Conservation (phyloP, 1,140 invertebrate species). For the Bombus pascuorum region DNA sequence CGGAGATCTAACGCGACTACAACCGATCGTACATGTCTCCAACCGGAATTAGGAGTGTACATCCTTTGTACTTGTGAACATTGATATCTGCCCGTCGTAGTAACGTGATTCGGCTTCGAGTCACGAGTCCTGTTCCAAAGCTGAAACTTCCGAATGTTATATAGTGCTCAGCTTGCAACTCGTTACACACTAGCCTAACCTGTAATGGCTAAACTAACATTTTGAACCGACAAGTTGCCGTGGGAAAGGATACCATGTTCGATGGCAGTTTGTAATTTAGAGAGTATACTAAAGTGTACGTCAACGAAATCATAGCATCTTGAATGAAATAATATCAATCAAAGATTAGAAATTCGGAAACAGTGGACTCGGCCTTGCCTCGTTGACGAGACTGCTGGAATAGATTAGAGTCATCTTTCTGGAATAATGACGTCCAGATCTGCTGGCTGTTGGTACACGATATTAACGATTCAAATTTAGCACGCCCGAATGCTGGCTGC, state of each 20-base stretch:
- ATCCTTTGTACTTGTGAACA: constrained; percentile 36
- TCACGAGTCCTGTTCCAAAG: neutral
- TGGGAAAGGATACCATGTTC: no score
- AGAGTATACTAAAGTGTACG: neutral
- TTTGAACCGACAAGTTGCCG: neutral
- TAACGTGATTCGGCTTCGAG: constrained; percentile 12
- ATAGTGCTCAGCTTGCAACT: neutral
- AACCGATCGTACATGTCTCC: constrained; percentile 21
- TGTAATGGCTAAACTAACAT: no score
- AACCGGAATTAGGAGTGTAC: constrained; percentile 39
- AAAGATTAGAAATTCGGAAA: constrained; percentile 37
- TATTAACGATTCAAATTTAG: constrained; percentile 67
- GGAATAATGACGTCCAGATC: constrained; percentile 60
- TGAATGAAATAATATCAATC: neutral
- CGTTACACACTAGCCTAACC: neutral
- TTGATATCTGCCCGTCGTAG: constrained; percentile 17
- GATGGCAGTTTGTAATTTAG: neutral
- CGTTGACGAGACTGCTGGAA: constrained; percentile 43
- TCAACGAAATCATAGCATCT: neutral
- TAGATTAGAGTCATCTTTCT: constrained; percentile 65
- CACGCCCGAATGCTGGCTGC: constrained; percentile 45
- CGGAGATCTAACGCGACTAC: constrained; percentile 13
- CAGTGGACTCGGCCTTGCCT: neutral
- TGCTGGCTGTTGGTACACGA: constrained; percentile 42
- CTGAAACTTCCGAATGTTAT: constrained; percentile 2